phyloP scores from a whole-genome alignment of 1,140 invertebrate genomes.

The Eciton burchellii region DNA sequence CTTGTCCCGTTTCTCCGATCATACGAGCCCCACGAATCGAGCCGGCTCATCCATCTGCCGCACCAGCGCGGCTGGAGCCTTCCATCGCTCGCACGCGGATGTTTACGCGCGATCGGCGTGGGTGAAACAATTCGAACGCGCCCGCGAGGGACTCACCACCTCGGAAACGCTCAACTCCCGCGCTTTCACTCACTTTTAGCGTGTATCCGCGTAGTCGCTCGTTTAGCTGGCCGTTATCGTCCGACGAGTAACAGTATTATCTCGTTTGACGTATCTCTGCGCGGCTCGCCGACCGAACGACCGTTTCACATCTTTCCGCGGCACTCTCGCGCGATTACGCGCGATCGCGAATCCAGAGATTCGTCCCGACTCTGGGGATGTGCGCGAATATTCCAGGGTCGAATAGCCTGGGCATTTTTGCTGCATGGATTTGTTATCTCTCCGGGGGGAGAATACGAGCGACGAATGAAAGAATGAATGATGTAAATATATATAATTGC shows the following conservation, averaged over 20 bases:
- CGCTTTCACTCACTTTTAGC: slow-evolving; percentile 26
- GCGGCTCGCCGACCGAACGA: slow-evolving; percentile 38
- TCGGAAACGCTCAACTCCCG: slow-evolving; percentile 49
- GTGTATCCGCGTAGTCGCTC: background rate
- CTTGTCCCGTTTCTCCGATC: slow-evolving; percentile 53
- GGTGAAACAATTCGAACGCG: slow-evolving; percentile 63
- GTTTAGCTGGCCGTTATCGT: slow-evolving; percentile 56
- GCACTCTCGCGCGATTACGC: background rate
- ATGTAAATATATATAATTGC: background rate
- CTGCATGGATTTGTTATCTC: background rate
- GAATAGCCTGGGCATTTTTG: background rate
- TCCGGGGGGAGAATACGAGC: background rate
- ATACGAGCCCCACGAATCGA: slow-evolving; percentile 32
- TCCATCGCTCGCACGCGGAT: slow-evolving; percentile 1
- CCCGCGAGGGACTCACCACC: slow-evolving; percentile 47
- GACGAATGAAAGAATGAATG: no score
- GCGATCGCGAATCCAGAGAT: background rate
- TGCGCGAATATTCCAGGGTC: background rate
- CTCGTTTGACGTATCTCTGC: slow-evolving; percentile 15
- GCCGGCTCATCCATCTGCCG: slow-evolving; percentile 40
- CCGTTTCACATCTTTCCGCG: background rate
- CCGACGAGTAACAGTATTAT: slow-evolving; percentile 30
- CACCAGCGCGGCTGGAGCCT: background rate
- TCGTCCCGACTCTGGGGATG: background rate
- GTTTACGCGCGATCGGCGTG: slow-evolving; percentile 42